Conservation (phyloP, 2,888 invertebrate species). For the Andrena fulva region DNA sequence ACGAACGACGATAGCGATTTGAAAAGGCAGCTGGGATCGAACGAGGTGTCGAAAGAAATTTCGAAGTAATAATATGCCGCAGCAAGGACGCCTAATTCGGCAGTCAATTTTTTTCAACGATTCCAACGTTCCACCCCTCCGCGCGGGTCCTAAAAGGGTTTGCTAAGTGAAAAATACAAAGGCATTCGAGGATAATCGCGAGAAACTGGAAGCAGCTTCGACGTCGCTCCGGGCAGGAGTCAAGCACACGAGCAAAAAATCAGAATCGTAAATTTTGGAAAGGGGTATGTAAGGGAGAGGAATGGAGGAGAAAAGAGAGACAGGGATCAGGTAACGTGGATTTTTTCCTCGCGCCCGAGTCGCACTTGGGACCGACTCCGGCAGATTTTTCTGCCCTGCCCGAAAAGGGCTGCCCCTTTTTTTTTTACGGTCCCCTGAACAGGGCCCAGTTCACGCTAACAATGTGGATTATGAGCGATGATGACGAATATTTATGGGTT, state of each 20-base stretch:
- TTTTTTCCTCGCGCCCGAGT: slow-evolving; percentile 33
- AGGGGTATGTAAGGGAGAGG: background rate
- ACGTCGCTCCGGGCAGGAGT: too few species aligned
- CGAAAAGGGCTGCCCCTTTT: slow-evolving; percentile 32
- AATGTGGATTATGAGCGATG: slow-evolving; percentile 80
- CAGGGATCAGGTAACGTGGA: slow-evolving; percentile 30
- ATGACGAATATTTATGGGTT: slow-evolving; percentile 82
- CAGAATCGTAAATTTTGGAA: background rate
- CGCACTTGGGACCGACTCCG: background rate
- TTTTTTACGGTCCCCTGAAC: slow-evolving; percentile 20
- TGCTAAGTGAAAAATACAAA: too few species aligned
- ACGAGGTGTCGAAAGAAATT: background rate
- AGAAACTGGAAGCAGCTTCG: too few species aligned
- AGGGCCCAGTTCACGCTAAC: slow-evolving; percentile 47
- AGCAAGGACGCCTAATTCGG: background rate
- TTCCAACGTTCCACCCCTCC: background rate
- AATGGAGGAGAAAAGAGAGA: background rate
- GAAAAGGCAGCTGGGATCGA: slow-evolving; percentile 16
- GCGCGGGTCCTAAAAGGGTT: slow-evolving; percentile 2
- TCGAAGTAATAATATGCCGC: too few species aligned
- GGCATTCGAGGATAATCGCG: too few species aligned
- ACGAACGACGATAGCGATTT: slow-evolving; percentile 47
- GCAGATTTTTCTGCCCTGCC: slow-evolving; percentile 19
- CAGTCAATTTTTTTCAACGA: background rate
- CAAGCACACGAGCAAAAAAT: too few species aligned